A percentile compares a stretch with the other conserved stretches of the same genome.
Conservation (phyloP, 2,113 vertebrate species). For the Ochotona curzoniae region DNA sequence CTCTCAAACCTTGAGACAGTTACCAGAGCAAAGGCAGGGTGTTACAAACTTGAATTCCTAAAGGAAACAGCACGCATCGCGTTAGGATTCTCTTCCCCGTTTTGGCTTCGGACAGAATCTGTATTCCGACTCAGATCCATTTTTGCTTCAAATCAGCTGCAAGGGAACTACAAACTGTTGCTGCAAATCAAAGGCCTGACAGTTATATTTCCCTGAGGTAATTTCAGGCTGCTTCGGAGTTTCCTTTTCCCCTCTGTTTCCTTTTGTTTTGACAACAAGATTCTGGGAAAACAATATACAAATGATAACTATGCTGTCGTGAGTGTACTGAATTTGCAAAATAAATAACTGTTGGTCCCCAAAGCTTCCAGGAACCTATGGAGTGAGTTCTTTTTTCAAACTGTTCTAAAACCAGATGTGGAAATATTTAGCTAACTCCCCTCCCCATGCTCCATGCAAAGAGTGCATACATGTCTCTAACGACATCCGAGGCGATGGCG, state of each 20-base stretch:
- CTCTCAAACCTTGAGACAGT: slow-evolving; percentile 53
- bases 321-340: slow-evolving; percentile 70
- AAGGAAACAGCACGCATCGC: slow-evolving; percentile 42
- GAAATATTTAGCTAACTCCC: slow-evolving; percentile 83
- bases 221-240: slow-evolving; percentile 72
- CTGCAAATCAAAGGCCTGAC: slow-evolving; percentile 75
- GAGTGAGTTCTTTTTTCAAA: slow-evolving; percentile 81
- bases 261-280: slow-evolving; percentile 80
- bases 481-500: slow-evolving; percentile 68
- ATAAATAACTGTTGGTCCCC: slow-evolving; percentile 74
- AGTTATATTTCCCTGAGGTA: slow-evolving; percentile 78
- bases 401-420: slow-evolving; percentile 83
- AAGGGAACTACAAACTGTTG: slow-evolving; percentile 30
- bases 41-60: slow-evolving; percentile 56
- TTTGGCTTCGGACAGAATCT: slow-evolving; percentile 60
- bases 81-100: slow-evolving; percentile 18
- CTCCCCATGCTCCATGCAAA: slow-evolving; percentile 64
- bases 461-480: slow-evolving; percentile 70
- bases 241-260: slow-evolving; percentile 79
- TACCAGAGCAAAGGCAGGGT: slow-evolving; percentile 48
- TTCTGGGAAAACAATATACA: slow-evolving; percentile 80
- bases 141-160: slow-evolving; percentile 63
- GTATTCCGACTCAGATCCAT: slow-evolving; percentile 62
- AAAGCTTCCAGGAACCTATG: slow-evolving; percentile 73
- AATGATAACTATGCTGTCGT: slow-evolving; percentile 65